These are phyloP conservation scores for Lampropteryx suffumata DNA, from an alignment of 2,888 invertebrate species.

Conservation along the genomic window DNA sequence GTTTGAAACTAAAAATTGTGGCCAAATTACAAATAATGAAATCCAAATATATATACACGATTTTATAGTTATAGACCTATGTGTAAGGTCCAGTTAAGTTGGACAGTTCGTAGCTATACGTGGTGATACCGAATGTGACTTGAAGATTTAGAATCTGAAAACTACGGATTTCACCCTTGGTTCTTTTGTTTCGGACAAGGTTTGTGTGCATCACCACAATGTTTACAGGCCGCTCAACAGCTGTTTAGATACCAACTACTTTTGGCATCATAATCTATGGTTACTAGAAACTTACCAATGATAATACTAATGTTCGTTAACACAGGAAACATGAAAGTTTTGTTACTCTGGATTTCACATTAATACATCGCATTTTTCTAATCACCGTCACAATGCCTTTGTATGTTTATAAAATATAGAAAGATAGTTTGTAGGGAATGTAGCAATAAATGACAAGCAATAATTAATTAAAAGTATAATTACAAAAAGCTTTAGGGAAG, in stretches of 20 bases:
- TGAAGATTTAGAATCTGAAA: constrained; percentile 30
- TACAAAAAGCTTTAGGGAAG: constrained; percentile 71
- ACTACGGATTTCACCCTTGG: constrained; percentile 19
- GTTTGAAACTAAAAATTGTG: constrained; percentile 75
- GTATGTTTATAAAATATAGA: constrained; percentile 48
- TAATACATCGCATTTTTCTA: constrained; percentile 20
- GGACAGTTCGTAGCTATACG: constrained; percentile 28
- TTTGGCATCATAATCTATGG: neutral
- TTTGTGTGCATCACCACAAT: constrained; percentile 1
- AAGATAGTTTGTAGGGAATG: constrained; percentile 62
- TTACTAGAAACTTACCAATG: neutral
- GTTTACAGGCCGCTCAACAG: neutral
- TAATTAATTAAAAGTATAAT: constrained; percentile 62
- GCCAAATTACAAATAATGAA: constrained; percentile 81
- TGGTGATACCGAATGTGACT: constrained; percentile 31
- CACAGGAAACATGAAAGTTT: constrained; percentile 19
- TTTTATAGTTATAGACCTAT: constrained; percentile 69
- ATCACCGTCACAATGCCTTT: constrained; percentile 39
- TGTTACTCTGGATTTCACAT: constrained; percentile 22
- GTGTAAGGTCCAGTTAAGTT: constrained; percentile 43
- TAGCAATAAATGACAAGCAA: constrained; percentile 80
- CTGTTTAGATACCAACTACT: neutral
- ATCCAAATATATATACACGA: constrained; percentile 81
- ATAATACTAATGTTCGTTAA: neutral
- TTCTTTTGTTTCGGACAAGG: constrained; percentile 15